Conservation (phyloP, 2,888 invertebrate genomes). For the Mesopsocus fuscifrons region DNA sequence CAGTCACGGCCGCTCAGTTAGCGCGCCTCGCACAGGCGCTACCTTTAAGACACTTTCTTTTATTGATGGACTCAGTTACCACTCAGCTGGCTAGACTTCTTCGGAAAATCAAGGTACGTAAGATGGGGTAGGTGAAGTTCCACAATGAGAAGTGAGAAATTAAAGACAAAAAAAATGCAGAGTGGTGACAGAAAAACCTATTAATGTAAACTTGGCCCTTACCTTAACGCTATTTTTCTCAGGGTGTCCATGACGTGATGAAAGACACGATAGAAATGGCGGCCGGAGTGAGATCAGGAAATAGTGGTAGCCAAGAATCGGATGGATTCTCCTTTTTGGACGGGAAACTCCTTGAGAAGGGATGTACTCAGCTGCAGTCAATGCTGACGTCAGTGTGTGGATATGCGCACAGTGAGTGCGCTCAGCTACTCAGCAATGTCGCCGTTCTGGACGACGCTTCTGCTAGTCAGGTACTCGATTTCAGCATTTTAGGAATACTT, state of each 20-base stretch:
- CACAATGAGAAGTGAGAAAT: too few relatives aligned
- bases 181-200: background rate
- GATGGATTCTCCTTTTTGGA: background rate
- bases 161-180: background rate
- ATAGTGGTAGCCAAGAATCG: background rate
- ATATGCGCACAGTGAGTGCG: slow-evolving; percentile 82
- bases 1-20: background rate
- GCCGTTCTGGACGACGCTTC: slow-evolving; percentile 64
- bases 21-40: background rate
- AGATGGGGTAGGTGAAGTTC: too few relatives aligned
- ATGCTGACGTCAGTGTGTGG: slow-evolving; percentile 69
- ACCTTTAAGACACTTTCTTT: background rate
- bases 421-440: slow-evolving; percentile 44
- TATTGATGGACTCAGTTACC: background rate
- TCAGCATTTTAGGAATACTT: too few relatives aligned
- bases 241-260: slow-evolving; percentile 57
- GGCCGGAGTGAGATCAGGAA: slow-evolving; percentile 25
- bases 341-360: slow-evolving; percentile 43
- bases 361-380: slow-evolving; percentile 52
- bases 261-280: slow-evolving; percentile 50
- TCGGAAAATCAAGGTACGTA: background rate
- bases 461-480: slow-evolving; percentile 39
- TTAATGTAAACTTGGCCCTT: background rate
- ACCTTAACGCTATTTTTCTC: too few relatives aligned
- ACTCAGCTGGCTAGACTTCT: background rate